Conservation (phyloP, 2,113 vertebrate species). For the Nothoprocta perdicaria region DNA sequence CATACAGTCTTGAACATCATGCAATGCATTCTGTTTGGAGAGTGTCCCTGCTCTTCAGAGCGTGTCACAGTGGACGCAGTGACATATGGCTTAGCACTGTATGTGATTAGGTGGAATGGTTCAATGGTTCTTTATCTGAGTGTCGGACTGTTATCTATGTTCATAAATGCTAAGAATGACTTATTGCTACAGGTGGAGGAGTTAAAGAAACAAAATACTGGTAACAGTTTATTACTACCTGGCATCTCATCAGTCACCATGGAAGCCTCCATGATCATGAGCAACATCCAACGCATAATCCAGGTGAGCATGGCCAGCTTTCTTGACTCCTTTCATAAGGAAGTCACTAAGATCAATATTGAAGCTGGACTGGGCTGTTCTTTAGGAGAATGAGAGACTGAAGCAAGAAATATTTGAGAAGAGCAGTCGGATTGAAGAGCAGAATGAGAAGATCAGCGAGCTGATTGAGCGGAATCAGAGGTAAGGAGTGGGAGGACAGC, state of each 20-base stretch:
- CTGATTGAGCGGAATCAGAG: slow-evolving; percentile 95
- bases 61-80: background rate
- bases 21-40: fast-evolving
- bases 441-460: slow-evolving; percentile 94
- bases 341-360: background rate
- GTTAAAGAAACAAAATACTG: slow-evolving; percentile 83
- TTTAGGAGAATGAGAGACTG: slow-evolving; percentile 94
- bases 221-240: slow-evolving; percentile 76
- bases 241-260: slow-evolving; percentile 85
- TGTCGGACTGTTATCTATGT: background rate
- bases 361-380: slow-evolving; percentile 31
- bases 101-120: background rate
- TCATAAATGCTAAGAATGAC: background rate
- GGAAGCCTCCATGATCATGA: slow-evolving; percentile 95
- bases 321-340: fast-evolving
- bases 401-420: slow-evolving; percentile 97
- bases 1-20: background rate
- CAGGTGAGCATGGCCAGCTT: slow-evolving; percentile 80
- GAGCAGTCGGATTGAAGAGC: slow-evolving; percentile 93
- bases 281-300: slow-evolving; percentile 93
- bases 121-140: background rate
- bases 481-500: slow-evolving; percentile 71
- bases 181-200: slow-evolving; percentile 85
- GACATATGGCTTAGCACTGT: background rate
- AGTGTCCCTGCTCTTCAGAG: background rate